Conservation (phyloP, 2,797 vertebrate species). For the Syndactyla subalaris region DNA sequence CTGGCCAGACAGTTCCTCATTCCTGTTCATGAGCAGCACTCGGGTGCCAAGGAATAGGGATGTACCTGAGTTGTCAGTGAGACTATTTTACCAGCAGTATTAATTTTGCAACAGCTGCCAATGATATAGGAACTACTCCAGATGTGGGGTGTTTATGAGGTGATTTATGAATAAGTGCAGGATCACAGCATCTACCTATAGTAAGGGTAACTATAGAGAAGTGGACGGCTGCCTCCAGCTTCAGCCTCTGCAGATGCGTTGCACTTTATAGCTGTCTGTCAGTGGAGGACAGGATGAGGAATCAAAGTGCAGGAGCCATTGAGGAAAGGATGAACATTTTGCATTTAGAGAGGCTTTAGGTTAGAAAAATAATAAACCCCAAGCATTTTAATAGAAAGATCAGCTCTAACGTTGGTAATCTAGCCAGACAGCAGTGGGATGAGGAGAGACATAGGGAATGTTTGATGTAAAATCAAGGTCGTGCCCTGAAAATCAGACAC, state of each 20-base stretch:
- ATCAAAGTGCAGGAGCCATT: constrained; percentile 24
- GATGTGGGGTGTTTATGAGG: background rate
- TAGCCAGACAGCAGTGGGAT: constrained; percentile 64
- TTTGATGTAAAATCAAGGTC: constrained; percentile 70
- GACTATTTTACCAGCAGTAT: background rate
- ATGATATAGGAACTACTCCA: background rate
- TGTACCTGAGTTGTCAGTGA: background rate
- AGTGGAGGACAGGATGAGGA: background rate
- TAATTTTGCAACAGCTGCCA: background rate
- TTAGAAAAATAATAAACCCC: constrained; percentile 62
- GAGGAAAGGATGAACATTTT: constrained; percentile 54
- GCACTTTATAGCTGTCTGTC: background rate
- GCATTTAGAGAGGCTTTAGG: constrained; percentile 46
- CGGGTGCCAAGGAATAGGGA: background rate
- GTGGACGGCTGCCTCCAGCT: background rate
- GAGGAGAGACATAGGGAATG: constrained; percentile 35
- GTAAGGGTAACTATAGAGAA: background rate
- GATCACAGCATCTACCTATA: background rate
- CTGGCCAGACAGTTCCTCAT: background rate
- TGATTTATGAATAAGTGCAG: constrained; percentile 17
- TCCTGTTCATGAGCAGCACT: background rate
- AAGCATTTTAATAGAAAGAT: constrained; percentile 71
- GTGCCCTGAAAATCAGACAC: constrained; percentile 71
- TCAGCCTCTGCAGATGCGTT: background rate
- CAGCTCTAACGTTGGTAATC: constrained; percentile 53